Conservation (phyloP, 2,888 invertebrate genomes). For the Stenichneumon culpator region DNA sequence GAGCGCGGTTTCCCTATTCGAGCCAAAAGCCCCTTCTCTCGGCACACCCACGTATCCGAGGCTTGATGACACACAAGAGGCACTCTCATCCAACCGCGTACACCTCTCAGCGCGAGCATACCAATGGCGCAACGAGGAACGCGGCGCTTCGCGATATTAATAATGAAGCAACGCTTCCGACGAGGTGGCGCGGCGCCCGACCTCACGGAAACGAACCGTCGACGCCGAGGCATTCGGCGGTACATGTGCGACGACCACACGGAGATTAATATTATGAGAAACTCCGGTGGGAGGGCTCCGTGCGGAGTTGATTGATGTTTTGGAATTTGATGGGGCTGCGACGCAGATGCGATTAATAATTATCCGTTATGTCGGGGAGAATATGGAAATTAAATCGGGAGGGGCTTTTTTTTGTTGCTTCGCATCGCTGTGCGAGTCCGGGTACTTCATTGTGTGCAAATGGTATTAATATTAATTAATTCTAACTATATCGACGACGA, state of each 20-base stretch:
- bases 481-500: neutral
- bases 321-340: neutral
- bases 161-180: constrained; percentile 59
- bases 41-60: constrained; percentile 45
- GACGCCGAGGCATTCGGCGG: constrained; percentile 4
- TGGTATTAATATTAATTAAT: too few species aligned
- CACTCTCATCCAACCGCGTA: constrained; percentile 51
- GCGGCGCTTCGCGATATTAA: constrained; percentile 57
- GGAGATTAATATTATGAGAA: constrained; percentile 5
- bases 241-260: neutral
- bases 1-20: constrained; percentile 6
- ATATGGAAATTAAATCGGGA: neutral
- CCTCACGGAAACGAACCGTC: neutral
- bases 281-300: neutral
- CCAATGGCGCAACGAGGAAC: constrained; percentile 31
- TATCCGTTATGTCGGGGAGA: neutral
- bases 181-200: constrained; percentile 15
- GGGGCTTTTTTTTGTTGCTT: neutral
- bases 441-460: too few species aligned
- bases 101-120: constrained; percentile 5
- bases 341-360: neutral
- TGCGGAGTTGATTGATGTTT: neutral
- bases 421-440: too few species aligned
- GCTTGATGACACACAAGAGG: constrained; percentile 61
- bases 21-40: neutral